Conservation (phyloP, 2,888 invertebrate genomes). For the Caenorhabditis sp. region DNA sequence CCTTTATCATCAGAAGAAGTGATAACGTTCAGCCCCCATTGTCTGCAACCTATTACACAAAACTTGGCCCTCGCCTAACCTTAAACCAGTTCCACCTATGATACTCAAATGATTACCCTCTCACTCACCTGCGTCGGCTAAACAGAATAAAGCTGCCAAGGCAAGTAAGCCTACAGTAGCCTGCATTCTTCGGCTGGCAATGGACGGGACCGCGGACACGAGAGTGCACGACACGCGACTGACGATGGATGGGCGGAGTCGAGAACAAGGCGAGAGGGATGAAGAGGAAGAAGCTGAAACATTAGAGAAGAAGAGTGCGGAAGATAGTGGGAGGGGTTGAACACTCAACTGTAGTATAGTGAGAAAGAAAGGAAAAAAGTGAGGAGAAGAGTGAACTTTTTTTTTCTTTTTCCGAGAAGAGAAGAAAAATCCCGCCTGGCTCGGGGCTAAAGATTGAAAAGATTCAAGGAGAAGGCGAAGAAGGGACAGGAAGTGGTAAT, state of each 20-base stretch:
- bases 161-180: constrained; percentile 55
- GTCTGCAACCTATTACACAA: constrained; percentile 32
- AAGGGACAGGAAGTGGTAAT: constrained; percentile 31
- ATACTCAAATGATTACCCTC: constrained; percentile 1
- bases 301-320: constrained; percentile 22
- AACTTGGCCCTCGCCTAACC: not conserved
- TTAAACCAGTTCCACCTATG: constrained; percentile 30
- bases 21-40: constrained; percentile 5
- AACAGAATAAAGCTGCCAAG: constrained; percentile 47
- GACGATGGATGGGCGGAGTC: constrained; percentile 48
- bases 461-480: constrained; percentile 9
- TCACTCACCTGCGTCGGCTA: constrained; percentile 48
- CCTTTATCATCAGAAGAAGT: not conserved
- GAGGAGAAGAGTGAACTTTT: constrained; percentile 23
- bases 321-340: constrained; percentile 18
- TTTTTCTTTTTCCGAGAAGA: constrained; percentile 11
- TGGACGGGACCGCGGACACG: constrained; percentile 50
- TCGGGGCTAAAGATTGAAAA: constrained; percentile 37
- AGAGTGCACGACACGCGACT: constrained; percentile 54
- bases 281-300: constrained; percentile 45
- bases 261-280: constrained; percentile 42
- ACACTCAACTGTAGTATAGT: constrained; percentile 49
- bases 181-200: constrained; percentile 39
- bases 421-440: constrained; percentile 1
- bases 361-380: constrained; percentile 22